Conservation (phyloP, 2,113 vertebrate species). For the Nothobranchius furzeri region DNA sequence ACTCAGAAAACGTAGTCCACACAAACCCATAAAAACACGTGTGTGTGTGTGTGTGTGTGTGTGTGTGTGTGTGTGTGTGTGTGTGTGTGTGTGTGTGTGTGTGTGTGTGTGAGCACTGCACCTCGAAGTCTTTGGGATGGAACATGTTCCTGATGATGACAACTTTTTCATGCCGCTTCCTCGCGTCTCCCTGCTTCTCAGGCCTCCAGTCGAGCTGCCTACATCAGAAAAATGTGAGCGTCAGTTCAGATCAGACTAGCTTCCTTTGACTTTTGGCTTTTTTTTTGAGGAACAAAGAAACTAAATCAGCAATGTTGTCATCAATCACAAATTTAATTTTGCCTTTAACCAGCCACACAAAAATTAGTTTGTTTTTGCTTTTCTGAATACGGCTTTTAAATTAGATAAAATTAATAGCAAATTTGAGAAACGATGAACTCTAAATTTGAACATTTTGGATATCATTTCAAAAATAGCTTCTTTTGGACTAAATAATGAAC, state of each 20-base stretch:
- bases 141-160: slow-evolving; percentile 97
- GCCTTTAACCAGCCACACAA: neutral
- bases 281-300: no score
- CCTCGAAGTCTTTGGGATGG: slow-evolving; percentile 95
- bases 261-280: no score
- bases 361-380: no score
- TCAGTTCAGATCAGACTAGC: neutral
- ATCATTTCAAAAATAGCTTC: no score
- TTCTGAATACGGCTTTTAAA: no score
- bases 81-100: neutral
- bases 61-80: neutral
- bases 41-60: neutral
- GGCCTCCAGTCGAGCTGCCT: slow-evolving; percentile 98
- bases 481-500: no score
- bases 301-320: neutral
- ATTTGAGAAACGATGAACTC: no score
- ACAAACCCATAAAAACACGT: no score
- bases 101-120: slow-evolving; percentile 47
- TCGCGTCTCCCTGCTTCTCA: slow-evolving; percentile 83
- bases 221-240: neutral
- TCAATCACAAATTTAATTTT: neutral
- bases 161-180: slow-evolving; percentile 89
- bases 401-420: no score
- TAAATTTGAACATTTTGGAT: no score
- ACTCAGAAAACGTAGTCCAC: no score